These are phyloP conservation scores for Tetanocera ferruginea DNA, from an alignment of 2,888 invertebrate genomes.

Conservation along the genomic window DNA sequence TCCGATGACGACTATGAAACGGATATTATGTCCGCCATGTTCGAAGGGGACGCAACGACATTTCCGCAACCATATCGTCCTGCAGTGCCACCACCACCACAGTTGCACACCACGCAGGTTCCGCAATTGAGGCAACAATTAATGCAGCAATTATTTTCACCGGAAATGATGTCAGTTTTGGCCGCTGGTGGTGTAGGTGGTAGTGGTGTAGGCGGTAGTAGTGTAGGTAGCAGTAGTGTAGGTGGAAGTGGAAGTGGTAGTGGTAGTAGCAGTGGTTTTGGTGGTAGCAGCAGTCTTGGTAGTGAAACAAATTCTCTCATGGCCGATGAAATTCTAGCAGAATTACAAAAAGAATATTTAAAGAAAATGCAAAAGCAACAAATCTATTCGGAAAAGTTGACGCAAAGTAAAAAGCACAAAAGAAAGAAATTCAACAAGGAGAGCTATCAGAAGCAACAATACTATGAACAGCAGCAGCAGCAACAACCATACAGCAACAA, in stretches of 20 bases:
- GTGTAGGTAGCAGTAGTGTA: conserved; percentile 11
- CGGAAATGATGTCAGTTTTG: conserved; percentile 53
- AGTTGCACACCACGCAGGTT: conserved; percentile 34
- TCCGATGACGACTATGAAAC: conserved; percentile 33
- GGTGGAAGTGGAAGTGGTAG: conserved; percentile 30
- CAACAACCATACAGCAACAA: conserved; percentile 34
- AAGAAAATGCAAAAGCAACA: conserved; percentile 17
- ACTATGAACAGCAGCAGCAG: neutral
- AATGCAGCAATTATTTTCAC: conserved; percentile 57
- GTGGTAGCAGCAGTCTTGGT: neutral
- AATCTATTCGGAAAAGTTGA: conserved; percentile 9
- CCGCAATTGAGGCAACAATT: conserved; percentile 49
- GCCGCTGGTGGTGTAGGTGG: conserved; percentile 26
- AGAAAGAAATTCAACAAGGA: conserved; percentile 14
- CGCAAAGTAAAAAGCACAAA: conserved; percentile 8
- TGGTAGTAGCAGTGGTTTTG: conserved; percentile 28
- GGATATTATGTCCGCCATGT: conserved; percentile 26
- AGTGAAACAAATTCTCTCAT: conserved; percentile 54
- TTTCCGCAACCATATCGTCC: conserved; percentile 40
- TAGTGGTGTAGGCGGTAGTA: conserved; percentile 21
- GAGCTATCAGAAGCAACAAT: conserved; percentile 21
- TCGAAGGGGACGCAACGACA: conserved; percentile 10
- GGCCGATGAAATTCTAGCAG: conserved; percentile 59
- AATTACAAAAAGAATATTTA: conserved; percentile 58
- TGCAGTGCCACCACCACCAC: conserved; percentile 41